Conservation (phyloP, 1,140 invertebrate genomes). For the Zaprionus capensis region DNA sequence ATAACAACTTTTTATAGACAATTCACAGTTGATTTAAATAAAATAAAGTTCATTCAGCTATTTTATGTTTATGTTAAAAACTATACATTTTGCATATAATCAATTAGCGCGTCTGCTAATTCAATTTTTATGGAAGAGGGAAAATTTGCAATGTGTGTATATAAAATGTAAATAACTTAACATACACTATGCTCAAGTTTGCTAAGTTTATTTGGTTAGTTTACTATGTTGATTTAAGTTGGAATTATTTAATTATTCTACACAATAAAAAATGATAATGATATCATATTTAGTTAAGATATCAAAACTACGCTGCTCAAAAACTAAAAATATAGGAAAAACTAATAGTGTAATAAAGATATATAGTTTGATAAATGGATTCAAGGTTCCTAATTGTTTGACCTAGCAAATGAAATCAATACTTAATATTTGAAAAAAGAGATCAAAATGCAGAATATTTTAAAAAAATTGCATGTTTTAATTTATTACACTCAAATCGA, state of each 20-base stretch:
- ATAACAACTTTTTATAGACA: neutral
- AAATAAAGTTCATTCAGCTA: neutral
- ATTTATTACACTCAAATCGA: slow-evolving; percentile 25
- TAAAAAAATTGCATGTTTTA: slow-evolving; percentile 28
- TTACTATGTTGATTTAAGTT: neutral
- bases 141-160: neutral
- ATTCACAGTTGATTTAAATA: neutral
- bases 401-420: neutral
- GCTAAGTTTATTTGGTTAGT: neutral
- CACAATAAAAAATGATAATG: neutral
- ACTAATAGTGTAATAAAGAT: too few species aligned
- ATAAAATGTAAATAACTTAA: neutral
- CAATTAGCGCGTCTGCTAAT: slow-evolving; percentile 2
- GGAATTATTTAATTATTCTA: neutral
- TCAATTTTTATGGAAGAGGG: neutral
- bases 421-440: neutral
- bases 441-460: neutral
- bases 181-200: neutral
- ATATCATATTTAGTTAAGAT: too few species aligned
- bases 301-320: too few species aligned
- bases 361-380: too few species aligned
- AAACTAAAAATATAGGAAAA: too few species aligned
- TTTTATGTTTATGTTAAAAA: neutral
- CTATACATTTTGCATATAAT: neutral
- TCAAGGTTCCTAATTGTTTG: too few species aligned